Conservation (phyloP, 64 coral and sea anemone species). For the Montipora sp. region DNA sequence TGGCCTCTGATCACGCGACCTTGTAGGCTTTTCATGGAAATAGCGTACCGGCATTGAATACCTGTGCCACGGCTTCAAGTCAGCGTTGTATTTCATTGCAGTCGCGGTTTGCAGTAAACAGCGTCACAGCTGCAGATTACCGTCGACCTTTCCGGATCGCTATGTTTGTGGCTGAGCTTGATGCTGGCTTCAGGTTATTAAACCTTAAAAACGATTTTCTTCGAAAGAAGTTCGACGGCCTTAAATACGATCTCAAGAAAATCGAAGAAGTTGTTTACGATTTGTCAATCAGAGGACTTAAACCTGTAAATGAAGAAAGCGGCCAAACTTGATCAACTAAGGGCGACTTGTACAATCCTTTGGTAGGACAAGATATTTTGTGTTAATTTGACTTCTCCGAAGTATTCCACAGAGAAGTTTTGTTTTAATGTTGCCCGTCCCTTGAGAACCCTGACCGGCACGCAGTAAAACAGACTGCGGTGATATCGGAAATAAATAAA, state of each 20-base stretch:
- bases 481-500: too few relatives aligned
- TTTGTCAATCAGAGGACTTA: conserved; percentile 88
- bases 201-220: conserved; percentile 97
- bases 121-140: conserved; percentile 92
- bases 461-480: too few relatives aligned
- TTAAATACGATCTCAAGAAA: conserved; percentile 98
- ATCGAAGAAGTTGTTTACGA: conserved; percentile 98
- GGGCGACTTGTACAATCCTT: not conserved
- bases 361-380: too few relatives aligned
- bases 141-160: conserved; percentile 81
- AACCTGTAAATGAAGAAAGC: conserved; percentile 32
- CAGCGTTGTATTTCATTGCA: conserved; percentile 13
- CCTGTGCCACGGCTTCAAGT: too few relatives aligned
- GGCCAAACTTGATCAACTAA: not conserved
- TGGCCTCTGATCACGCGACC: too few relatives aligned
- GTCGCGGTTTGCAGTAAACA: conserved; percentile 95
- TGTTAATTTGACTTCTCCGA: too few relatives aligned
- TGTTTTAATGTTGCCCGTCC: not conserved
- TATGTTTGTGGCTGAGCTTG: conserved; percentile 86
- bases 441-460: too few relatives aligned
- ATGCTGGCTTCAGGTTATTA: conserved; percentile 91
- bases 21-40: too few relatives aligned
- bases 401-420: not conserved
- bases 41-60: too few relatives aligned
- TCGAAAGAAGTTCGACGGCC: conserved; percentile 95